Conservation (phyloP, 2,797 vertebrate species). For the Simalia tracyae region DNA sequence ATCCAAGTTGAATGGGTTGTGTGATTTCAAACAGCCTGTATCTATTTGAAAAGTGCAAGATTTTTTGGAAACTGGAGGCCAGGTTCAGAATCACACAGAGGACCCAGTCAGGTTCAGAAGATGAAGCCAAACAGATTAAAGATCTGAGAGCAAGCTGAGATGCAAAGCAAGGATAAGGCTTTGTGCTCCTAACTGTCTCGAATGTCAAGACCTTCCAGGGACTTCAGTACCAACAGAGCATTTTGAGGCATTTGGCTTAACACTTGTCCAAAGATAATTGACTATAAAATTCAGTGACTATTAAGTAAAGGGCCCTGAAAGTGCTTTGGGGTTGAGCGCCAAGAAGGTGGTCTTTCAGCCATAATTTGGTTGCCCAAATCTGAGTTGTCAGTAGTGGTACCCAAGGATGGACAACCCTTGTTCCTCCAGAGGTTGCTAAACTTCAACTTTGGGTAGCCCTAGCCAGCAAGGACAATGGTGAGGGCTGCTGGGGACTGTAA, state of each 20-base stretch:
- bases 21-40: background rate
- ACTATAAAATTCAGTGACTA: background rate
- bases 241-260: background rate
- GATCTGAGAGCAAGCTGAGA: background rate
- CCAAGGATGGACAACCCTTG: no score
- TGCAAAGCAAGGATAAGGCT: background rate
- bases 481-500: no score
- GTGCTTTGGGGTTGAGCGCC: no score
- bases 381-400: no score
- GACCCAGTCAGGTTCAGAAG: background rate
- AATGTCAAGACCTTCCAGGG: background rate
- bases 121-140: background rate
- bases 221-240: background rate
- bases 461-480: no score
- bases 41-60: background rate
- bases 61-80: background rate
- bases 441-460: no score
- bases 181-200: background rate
- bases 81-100: background rate
- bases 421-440: no score
- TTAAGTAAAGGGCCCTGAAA: no score
- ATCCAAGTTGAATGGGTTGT: background rate
- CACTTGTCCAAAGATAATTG: background rate
- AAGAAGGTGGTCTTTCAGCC: no score
- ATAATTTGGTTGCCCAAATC: no score